These are phyloP conservation scores for Epistrophe grossulariae DNA, from an alignment of 2,888 invertebrate species.

Conservation along the genomic window DNA sequence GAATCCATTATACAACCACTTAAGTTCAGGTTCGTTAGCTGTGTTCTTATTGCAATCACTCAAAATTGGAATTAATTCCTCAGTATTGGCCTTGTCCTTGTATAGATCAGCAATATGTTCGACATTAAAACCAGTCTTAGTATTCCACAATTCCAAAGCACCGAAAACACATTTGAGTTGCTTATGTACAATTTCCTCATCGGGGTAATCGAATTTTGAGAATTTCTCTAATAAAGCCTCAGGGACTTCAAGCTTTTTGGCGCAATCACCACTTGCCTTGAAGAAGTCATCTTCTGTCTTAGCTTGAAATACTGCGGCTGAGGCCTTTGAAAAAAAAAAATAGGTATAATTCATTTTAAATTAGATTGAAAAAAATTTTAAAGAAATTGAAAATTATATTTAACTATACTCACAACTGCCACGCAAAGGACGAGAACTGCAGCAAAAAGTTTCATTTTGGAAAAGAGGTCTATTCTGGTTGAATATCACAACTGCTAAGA, in stretches of 20 bases:
- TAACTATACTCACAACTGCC: slow-evolving; percentile 10
- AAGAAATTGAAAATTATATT: not conserved
- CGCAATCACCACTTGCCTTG: slow-evolving; percentile 63
- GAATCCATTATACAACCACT: slow-evolving; percentile 76
- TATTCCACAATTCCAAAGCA: slow-evolving; percentile 76
- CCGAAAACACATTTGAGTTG: slow-evolving; percentile 3
- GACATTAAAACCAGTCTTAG: slow-evolving; percentile 73
- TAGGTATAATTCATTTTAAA: not conserved
- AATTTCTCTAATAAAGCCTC: slow-evolving; percentile 40
- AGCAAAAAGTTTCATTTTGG: slow-evolving; percentile 30
- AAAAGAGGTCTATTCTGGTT: slow-evolving; percentile 19
- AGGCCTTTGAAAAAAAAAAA: slow-evolving; percentile 21
- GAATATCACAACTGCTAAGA: slow-evolving; percentile 34
- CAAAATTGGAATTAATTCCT: slow-evolving; percentile 74
- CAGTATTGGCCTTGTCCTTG: slow-evolving; percentile 74
- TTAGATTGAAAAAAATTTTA: not conserved
- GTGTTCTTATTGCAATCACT: slow-evolving; percentile 76
- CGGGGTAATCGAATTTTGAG: slow-evolving; percentile 74
- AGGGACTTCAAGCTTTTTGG: slow-evolving; percentile 37
- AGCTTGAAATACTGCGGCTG: slow-evolving; percentile 52
- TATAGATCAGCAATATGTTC: slow-evolving; percentile 75
- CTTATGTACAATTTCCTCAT: slow-evolving; percentile 54
- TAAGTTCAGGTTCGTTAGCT: slow-evolving; percentile 64
- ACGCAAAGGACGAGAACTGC: slow-evolving; percentile 33
- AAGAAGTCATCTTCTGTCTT: slow-evolving; percentile 64